Conservation (phyloP, 2,113 vertebrate species). For the Artemisiospiza belli region DNA sequence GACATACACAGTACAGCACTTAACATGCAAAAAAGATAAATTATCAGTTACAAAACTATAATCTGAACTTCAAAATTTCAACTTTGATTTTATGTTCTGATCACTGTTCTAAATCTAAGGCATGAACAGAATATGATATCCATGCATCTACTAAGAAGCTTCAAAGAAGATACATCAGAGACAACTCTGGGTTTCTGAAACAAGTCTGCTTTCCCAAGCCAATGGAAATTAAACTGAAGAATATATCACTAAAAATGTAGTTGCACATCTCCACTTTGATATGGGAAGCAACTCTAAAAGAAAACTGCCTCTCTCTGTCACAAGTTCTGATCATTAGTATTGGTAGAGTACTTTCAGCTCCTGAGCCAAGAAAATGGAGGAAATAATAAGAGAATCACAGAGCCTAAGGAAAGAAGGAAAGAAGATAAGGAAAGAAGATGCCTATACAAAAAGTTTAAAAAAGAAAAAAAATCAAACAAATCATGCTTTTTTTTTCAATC, state of each 20-base stretch:
- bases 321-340: background rate
- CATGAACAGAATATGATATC: background rate
- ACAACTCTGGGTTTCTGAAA: background rate
- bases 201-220: background rate
- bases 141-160: background rate
- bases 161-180: background rate
- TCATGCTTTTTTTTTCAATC: background rate
- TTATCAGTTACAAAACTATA: background rate
- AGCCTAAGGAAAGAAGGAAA: background rate
- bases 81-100: background rate
- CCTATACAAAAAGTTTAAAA: background rate
- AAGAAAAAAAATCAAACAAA: rapidly evolving
- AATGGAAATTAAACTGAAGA: background rate
- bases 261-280: background rate
- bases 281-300: background rate
- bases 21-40: background rate
- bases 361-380: background rate
- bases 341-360: background rate
- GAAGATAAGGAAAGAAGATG: background rate
- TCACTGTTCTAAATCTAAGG: background rate
- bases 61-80: background rate
- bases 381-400: background rate
- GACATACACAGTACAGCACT: background rate
- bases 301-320: background rate
- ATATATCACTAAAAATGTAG: background rate